Evolutionary conservation across 2,113 vertebrate species (phyloP).

Genomic region (Elgaria multicarinata): DNA sequence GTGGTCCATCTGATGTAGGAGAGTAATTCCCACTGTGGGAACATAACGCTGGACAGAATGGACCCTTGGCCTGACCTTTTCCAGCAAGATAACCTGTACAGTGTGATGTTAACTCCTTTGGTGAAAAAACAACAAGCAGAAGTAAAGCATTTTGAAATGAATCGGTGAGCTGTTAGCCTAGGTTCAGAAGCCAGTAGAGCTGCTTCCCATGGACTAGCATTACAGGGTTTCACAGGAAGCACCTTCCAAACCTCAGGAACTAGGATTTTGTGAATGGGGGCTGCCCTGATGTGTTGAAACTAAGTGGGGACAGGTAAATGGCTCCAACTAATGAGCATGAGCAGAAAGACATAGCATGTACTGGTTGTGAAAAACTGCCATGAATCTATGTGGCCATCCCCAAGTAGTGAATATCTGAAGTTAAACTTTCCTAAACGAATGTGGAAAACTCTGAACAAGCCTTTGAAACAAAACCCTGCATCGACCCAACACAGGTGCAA

Average conservation of each 20-base stretch:
- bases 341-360: not conserved
- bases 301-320: not conserved
- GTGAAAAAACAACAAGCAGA: not conserved
- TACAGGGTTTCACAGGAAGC: not conserved
- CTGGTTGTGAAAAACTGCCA: not conserved
- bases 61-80: not conserved
- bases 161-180: not conserved
- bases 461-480: slow-evolving; percentile 17
- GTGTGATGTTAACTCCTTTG: not conserved
- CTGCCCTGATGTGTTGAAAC: not conserved
- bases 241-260: not conserved
- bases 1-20: not conserved
- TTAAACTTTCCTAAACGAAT: slow-evolving; percentile 40
- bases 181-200: not conserved
- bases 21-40: not conserved
- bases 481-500: not conserved
- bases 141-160: not conserved
- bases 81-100: not conserved
- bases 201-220: not conserved
- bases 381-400: not conserved
- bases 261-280: not conserved
- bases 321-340: not conserved
- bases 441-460: not conserved
- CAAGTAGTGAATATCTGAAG: not conserved
- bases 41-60: not conserved